These are phyloP conservation scores for Rhinichthys klamathensis DNA, from an alignment of 2,113 vertebrate genomes.

Conservation along the genomic window DNA sequence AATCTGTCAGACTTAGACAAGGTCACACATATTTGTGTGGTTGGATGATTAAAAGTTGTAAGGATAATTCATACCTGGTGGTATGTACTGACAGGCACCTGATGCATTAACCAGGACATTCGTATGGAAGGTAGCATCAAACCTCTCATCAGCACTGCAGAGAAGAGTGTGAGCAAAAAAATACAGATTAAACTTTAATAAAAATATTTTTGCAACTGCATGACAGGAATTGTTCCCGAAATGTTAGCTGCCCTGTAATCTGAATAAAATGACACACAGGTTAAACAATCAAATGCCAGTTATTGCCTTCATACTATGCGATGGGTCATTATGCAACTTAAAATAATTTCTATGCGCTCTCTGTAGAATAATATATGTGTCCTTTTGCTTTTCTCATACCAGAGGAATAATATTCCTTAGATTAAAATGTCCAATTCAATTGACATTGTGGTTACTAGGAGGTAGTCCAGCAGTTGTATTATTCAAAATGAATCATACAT, in stretches of 20 bases:
- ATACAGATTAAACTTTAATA: not conserved
- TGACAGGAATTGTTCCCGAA: not conserved
- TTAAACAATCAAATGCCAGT: not conserved
- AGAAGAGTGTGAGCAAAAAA: not conserved
- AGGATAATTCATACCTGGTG: conserved; percentile 80
- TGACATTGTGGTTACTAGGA: not conserved
- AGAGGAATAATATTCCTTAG: not conserved
- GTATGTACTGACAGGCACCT: conserved; percentile 87
- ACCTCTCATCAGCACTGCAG: conserved; percentile 86
- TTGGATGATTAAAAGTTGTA: not conserved
- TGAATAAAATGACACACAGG: not conserved
- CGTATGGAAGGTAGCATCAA: conserved; percentile 90
- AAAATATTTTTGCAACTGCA: not conserved
- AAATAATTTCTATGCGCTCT: not conserved
- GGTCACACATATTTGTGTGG: not conserved
- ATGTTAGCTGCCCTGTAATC: conserved; percentile 4
- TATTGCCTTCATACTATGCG: not conserved
- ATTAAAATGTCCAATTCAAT: conserved; percentile 25
- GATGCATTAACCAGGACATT: conserved; percentile 88
- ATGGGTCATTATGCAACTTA: not conserved
- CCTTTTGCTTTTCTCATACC: not conserved
- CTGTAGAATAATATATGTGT: not conserved
- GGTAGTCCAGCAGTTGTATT: conserved; percentile 1
- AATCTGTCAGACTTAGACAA: not conserved
- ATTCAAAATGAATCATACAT: conserved; percentile 38